Evolutionary conservation across 2,113 vertebrate species (phyloP), one percentile per base, ranked within the genome.

Genomic region (Oxygymnocypris stewartii): DNA sequence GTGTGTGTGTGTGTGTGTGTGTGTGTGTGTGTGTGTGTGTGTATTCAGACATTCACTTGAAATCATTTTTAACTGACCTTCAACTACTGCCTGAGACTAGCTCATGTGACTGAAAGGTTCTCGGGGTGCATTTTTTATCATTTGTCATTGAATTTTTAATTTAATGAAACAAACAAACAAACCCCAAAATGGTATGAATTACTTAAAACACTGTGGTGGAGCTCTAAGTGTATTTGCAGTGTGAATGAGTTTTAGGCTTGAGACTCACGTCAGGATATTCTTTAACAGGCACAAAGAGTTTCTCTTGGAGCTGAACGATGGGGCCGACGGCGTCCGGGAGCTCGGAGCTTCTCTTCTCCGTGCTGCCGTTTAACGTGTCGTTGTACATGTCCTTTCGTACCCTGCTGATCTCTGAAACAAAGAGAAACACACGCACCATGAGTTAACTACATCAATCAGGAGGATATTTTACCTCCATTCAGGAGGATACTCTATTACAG

Each of bases 301-400:
- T 98, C 92, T 97, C 97, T 92, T 97, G 97, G 90, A 98, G 94
- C 89, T 97, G 96, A 90, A 98, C 96, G 90, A 95, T 93, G 86
- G 97, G 96, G 86, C 97, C 97, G 91, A 96, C 94, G 51, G 96
- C 97, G 77, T 97, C 97, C 7, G 97, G 97, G 88, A 98, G 92
- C 83, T 97, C 96, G 69, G 96, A 95, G 90, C 93, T 96, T 94
- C 95, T 95, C 91, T 95, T 97, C 92, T 97, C 97, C 87, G 96
- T 96, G 86, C 96, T 97, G 92, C 96, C 96, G 89, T 96, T 97
- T 92, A 97, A 92, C 35, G 97, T 97, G 94, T 98, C 96, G 65
- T 96, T 97, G 94, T 98, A 98, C 97, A 98, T 98, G 94, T 97
- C 96, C 94, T 97, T 97, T 91, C 97, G 95, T 91, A 98, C 97